A percentile compares a stretch with the other conserved stretches of the same genome.
phyloP scores from a whole-genome alignment of 2,113 vertebrate genomes.

The Microcebus jonahi region DNA sequence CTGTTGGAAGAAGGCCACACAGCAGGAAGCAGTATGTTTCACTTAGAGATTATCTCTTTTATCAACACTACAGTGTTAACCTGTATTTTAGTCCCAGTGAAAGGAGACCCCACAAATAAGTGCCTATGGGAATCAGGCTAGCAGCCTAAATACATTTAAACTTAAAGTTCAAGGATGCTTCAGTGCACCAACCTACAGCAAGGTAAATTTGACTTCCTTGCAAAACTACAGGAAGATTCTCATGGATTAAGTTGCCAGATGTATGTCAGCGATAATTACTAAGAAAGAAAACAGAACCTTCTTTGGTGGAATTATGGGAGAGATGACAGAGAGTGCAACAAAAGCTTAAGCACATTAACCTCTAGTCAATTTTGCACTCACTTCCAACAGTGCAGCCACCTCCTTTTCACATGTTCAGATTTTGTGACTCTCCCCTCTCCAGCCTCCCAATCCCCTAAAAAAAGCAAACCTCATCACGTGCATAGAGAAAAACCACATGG shows the following conservation, averaged over 20 bases:
- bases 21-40: neutral
- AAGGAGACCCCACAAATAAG: neutral
- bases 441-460: neutral
- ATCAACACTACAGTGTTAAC: neutral
- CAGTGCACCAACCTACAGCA: neutral
- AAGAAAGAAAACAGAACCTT: slow-evolving; percentile 67
- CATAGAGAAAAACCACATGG: slow-evolving; percentile 13
- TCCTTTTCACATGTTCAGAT: slow-evolving; percentile 28
- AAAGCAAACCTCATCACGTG: neutral
- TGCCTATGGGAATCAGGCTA: neutral
- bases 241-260: slow-evolving; percentile 74
- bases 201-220: slow-evolving; percentile 52
- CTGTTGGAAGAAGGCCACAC: neutral
- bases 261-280: slow-evolving; percentile 69
- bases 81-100: slow-evolving; percentile 3
- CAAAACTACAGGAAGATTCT: slow-evolving; percentile 53
- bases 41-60: slow-evolving; percentile 8
- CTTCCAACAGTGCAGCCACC: slow-evolving; percentile 24
- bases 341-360: slow-evolving; percentile 69
- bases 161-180: slow-evolving; percentile 39
- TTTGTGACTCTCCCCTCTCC: neutral
- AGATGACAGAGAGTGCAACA: slow-evolving; percentile 58
- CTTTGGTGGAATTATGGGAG: slow-evolving; percentile 34
- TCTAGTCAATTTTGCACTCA: slow-evolving; percentile 42
- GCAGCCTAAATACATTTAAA: neutral